Conservation (phyloP, 1,140 invertebrate species). For the Atta texana region DNA sequence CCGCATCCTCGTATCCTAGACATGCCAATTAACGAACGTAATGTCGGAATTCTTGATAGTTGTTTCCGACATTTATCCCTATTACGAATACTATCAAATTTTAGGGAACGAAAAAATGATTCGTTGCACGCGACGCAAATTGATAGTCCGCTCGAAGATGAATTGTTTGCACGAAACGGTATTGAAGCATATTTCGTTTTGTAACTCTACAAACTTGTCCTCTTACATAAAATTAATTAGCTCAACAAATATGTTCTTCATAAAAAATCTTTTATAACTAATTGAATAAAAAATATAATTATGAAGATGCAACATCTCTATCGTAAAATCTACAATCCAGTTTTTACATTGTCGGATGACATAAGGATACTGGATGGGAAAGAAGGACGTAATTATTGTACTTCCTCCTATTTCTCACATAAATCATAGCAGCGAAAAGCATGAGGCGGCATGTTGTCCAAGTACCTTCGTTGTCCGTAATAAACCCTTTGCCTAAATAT, state of each 20-base stretch:
- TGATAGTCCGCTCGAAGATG: conserved; percentile 8
- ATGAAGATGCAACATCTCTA: neutral
- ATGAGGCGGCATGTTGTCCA: conserved; percentile 38
- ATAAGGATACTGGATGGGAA: neutral
- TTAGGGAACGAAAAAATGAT: neutral
- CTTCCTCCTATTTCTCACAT: conserved; percentile 47
- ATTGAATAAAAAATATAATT: neutral
- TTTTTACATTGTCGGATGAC: neutral
- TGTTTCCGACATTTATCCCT: conserved; percentile 15
- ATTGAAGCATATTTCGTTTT: neutral
- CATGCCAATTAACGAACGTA: neutral
- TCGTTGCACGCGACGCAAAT: conserved; percentile 32
- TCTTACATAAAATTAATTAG: neutral
- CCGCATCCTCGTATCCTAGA: conserved; percentile 46
- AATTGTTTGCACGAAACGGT: conserved; percentile 23
- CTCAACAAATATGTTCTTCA: neutral
- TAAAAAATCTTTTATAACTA: neutral
- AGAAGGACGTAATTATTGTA: conserved; percentile 29
- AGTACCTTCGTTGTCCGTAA: conserved; percentile 64
- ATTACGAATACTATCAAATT: conserved; percentile 32
- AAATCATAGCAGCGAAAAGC: conserved; percentile 31
- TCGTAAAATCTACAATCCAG: neutral
- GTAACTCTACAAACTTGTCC: neutral
- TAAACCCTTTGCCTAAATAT: conserved; percentile 1
- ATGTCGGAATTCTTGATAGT: neutral